phyloP scores from a whole-genome alignment of 2,113 vertebrate genomes.

The Sylvia atricapilla region DNA sequence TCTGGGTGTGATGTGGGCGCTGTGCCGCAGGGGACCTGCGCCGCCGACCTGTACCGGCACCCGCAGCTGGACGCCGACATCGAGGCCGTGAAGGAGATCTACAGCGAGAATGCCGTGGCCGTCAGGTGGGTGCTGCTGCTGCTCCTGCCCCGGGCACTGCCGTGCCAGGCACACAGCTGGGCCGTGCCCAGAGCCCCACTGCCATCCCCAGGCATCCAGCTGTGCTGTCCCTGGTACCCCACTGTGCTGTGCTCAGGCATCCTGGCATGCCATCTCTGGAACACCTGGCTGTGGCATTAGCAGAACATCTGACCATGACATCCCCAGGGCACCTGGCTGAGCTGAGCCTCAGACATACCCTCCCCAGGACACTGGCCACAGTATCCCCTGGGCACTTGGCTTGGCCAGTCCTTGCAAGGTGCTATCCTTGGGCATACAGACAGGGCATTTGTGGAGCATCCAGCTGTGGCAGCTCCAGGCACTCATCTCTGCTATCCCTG shows the following conservation, averaged over 20 bases:
- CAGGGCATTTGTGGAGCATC: neutral
- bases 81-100: constrained; percentile 97
- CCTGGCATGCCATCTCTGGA: accelerated
- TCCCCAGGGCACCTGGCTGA: neutral
- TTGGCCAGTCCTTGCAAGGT: neutral
- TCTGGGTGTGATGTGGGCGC: accelerated
- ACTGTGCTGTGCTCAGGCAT: neutral
- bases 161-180: accelerated
- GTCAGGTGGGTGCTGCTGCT: constrained; percentile 78
- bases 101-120: constrained; percentile 93
- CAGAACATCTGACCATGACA: neutral
- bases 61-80: constrained; percentile 97
- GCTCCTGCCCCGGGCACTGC: accelerated
- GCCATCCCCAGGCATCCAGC: neutral
- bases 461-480: neutral
- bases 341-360: neutral
- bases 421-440: neutral
- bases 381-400: neutral
- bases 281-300: accelerated
- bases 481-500: neutral
- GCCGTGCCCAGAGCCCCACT: neutral
- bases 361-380: neutral
- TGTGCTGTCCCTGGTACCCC: neutral
- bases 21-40: constrained; percentile 87
- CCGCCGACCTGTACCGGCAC: constrained; percentile 95